Percentiles rank a stretch among this genome's conserved stretches.
phyloP scores from a whole-genome alignment of 2,888 invertebrate species.

The Cylindroiulus punctatus region DNA sequence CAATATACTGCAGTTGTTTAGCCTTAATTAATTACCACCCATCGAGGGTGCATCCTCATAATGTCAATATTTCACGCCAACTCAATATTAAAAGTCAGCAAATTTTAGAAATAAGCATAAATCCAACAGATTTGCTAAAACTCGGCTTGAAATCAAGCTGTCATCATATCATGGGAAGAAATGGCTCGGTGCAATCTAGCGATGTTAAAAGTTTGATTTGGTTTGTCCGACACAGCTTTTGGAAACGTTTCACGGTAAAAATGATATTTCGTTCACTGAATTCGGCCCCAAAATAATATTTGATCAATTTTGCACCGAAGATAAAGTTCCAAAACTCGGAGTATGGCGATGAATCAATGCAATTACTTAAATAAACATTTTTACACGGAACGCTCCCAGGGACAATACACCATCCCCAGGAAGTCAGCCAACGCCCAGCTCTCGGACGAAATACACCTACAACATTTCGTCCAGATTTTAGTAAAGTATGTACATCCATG shows the following conservation, averaged over 20 bases:
- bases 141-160: not conserved
- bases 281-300: not conserved
- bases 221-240: not conserved
- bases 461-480: slow-evolving; percentile 22
- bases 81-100: not conserved
- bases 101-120: not conserved
- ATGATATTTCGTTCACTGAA: not conserved
- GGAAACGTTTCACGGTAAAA: not conserved
- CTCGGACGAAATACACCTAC: not conserved
- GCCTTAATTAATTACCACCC: too few species aligned
- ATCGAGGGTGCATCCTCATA: not conserved
- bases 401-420: not conserved
- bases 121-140: not conserved
- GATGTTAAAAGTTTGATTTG: not conserved
- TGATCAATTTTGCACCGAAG: slow-evolving; percentile 10
- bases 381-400: not conserved
- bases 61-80: not conserved
- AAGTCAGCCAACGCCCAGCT: slow-evolving; percentile 29
- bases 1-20: not conserved
- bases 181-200: not conserved
- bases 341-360: not conserved
- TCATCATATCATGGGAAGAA: not conserved
- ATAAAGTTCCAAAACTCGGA: not conserved
- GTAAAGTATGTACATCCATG: slow-evolving; percentile 14
- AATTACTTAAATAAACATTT: slow-evolving; percentile 31